Percentiles rank a stretch among this genome's conserved stretches.
phyloP scores from a whole-genome alignment of 2,797 vertebrate species.

The Rhincodon typus region DNA sequence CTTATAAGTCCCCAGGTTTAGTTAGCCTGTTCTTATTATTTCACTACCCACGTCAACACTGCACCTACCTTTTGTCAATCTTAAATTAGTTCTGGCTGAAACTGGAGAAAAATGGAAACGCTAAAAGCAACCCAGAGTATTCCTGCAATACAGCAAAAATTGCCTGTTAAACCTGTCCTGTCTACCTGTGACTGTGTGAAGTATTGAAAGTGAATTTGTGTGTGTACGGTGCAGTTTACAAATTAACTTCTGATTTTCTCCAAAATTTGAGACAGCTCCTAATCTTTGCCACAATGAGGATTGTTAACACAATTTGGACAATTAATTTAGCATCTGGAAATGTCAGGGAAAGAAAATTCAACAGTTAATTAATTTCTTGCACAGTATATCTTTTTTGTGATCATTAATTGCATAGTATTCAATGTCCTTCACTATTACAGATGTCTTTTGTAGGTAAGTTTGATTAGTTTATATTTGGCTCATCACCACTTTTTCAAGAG shows the following conservation, averaged over 20 bases:
- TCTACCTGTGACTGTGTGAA: not conserved
- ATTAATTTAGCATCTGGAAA: not conserved
- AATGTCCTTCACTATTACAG: not conserved
- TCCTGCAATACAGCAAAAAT: not conserved
- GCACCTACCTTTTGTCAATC: not conserved
- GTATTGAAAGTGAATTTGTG: not conserved
- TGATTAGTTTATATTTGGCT: not conserved
- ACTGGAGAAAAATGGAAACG: not conserved
- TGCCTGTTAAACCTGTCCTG: not conserved
- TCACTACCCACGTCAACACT: not conserved
- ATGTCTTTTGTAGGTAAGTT: not conserved
- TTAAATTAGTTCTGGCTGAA: not conserved
- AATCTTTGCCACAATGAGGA: not conserved
- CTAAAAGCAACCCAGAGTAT: not conserved
- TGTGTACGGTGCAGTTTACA: constrained; percentile 28
- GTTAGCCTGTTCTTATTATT: not conserved
- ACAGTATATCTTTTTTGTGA: not conserved
- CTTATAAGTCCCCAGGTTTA: not conserved
- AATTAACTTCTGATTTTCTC: constrained; percentile 24
- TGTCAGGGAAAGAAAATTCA: not conserved
- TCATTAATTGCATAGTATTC: not conserved
- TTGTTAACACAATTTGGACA: too few species aligned
- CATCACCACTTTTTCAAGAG: not conserved
- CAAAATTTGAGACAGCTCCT: not conserved
- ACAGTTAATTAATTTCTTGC: not conserved